Base-by-base conservation (phyloP, 1,140 invertebrate genomes). In the Drosophila prosaltans region DNA sequence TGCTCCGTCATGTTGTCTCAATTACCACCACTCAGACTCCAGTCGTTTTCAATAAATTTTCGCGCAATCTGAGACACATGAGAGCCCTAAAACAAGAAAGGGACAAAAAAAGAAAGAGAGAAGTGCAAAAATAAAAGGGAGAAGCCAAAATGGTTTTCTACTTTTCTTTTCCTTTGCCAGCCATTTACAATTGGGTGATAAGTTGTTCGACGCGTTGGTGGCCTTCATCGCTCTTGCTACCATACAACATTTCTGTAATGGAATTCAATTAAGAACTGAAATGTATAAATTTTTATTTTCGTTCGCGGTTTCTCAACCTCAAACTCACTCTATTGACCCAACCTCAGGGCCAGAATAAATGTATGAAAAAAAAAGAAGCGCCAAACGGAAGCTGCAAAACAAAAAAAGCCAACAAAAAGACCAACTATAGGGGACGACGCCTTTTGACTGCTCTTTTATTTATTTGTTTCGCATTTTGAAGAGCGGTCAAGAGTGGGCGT, bases 391-490 rank as follows among this genome's bases (percentile, higher is more conserved):
- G 76, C 73, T 79, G 59, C 43, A 65, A 58, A 43, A 59, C 59
- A 59, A 59, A 74, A 54, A 65, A 54, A 65, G 28, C 66, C 45
- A 58, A 54, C 43, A 81, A 64, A 54, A 78, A 71, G 41, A 77
- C 48, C 48, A 45, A 57, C 41, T 59, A 51, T 48, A 40, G 64
- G 62, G 63, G 66, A 58, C 43, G 66, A 58, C 63, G 75, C 81
- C 67, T 72, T 80, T 84, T 80, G 67, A 74, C 74, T 65, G 80
- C 65, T 51, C 57, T 39, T 80, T 86, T 88, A 84, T 88, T 83
- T 88, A 89, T 84, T 89, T 83, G 73, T 73, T 77, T 78, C 76
- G 84, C 78, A 72, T 78, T 81, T 68, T 72, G 58, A 72, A 72
- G 64, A 67, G 69, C 51, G 51, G 54, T 55, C 66, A 65, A 63